These are phyloP conservation scores for Channallabes apus DNA, from an alignment of 2,797 vertebrate species.

Conservation along the genomic window DNA sequence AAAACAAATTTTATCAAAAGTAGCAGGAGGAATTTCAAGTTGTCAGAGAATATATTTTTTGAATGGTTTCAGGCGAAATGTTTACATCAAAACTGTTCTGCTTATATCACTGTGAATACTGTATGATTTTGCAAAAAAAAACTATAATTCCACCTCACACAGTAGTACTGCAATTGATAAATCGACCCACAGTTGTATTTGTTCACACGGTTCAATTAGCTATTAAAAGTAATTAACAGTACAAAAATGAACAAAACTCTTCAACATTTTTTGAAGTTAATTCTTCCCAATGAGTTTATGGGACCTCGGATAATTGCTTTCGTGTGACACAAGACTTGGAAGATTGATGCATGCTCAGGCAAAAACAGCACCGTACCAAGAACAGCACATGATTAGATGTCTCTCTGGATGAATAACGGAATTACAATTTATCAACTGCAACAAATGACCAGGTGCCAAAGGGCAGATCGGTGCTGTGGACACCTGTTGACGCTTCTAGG, in stretches of 20 bases:
- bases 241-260: background rate
- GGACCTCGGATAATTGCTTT: background rate
- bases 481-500: background rate
- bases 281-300: background rate
- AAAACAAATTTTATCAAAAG: too few relatives aligned
- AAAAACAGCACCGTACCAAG: background rate
- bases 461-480: slow-evolving; percentile 6
- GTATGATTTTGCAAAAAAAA: too few relatives aligned
- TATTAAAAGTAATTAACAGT: background rate
- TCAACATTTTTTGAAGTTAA: background rate
- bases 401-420: background rate
- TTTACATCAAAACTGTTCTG: too few relatives aligned
- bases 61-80: too few relatives aligned
- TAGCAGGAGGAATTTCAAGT: too few relatives aligned
- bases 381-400: background rate
- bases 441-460: background rate
- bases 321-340: background rate
- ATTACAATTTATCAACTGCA: background rate
- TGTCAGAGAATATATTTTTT: too few relatives aligned
- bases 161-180: too few relatives aligned
- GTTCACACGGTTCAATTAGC: background rate
- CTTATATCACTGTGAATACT: too few relatives aligned
- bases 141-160: too few relatives aligned
- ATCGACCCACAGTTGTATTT: too few relatives aligned
- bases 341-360: background rate